A percentile compares a stretch with the other conserved stretches of the same genome.
These are phyloP conservation scores for Diplodus puntazzo DNA, from an alignment of 2,797 vertebrate species.

Conservation along the genomic window DNA sequence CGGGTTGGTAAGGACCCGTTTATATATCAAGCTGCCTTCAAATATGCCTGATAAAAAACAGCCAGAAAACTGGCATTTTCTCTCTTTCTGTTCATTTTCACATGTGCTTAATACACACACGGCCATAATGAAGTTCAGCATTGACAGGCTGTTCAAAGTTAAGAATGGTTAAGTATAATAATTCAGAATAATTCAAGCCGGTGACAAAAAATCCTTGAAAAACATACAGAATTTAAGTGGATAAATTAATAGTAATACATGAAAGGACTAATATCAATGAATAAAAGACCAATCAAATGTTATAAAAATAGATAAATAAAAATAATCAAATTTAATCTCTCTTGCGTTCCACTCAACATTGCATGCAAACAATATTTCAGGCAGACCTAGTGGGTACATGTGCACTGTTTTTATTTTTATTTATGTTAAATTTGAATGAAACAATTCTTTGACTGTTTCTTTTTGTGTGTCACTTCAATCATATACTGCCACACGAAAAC, in stretches of 20 bases:
- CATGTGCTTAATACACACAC: not conserved
- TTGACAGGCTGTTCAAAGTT: not conserved
- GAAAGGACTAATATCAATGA: not conserved
- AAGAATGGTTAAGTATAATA: not conserved
- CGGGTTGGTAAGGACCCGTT: slow-evolving; percentile 72
- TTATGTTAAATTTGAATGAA: not conserved
- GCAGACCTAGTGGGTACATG: not conserved
- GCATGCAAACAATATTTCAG: not conserved
- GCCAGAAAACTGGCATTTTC: not conserved
- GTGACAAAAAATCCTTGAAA: not conserved
- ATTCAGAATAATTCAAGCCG: not conserved
- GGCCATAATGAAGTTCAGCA: not conserved
- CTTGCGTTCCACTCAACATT: not conserved
- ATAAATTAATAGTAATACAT: not conserved
- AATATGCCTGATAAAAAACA: slow-evolving; percentile 74
- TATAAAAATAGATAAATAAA: not conserved
- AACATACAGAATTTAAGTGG: not conserved
- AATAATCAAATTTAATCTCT: not conserved
- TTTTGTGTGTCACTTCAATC: too few species aligned
- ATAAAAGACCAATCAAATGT: not conserved
- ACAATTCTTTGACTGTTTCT: too few species aligned
- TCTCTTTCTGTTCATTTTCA: not conserved
- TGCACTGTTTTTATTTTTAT: not conserved
- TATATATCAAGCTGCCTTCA: slow-evolving; percentile 15
- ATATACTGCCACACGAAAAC: too few species aligned